Base-by-base conservation (phyloP, 2,113 vertebrate species). In the Oreamnos americanus region DNA sequence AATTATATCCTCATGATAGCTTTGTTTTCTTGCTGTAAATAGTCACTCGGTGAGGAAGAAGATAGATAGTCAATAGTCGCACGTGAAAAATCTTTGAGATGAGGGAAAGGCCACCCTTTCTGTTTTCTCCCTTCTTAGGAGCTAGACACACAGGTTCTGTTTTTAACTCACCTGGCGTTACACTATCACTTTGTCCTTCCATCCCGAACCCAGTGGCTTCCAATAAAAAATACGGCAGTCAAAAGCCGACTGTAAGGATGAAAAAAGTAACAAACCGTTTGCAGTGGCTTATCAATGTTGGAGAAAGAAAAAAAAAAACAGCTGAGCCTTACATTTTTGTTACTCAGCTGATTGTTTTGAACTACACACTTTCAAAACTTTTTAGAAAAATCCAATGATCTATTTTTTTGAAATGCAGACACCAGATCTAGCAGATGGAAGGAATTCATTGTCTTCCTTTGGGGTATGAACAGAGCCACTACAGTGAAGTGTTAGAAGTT, bases 11-110 rank as follows among this genome's bases (percentile, higher is more conserved):
- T 94, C 55, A 2, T 11, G 51, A 78, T 7, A n/a, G 30, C 25
- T 92, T 81, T 95, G 90, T 94, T 74, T 60, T 49, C 62, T 90
- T 95, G 87, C 58, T 92, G 74, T 94, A 92, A 92, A 91, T 43
- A 87, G 57, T 67, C 14, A 49, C 76, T 64, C 88, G 76, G 53
- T 45, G 67, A 39, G 67, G 67, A 23, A 71, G n/a, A 71, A 39
- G 10, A 23, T 23, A 71, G 67, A 39, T 39, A 71, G 19, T 23
- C 10, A 36, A 39, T 23, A 71, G 58, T 85, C 33, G 3, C 33
- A 7, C 7, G 26, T 60, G 91, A 90, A 19, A 71, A 57, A 55
- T 81, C 55, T 90, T 93, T 23, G 30, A 28, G 78, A 45, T 1
- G 36, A 92, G n/a, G 36, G 21, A 81, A 90, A 60, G 79, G 55